Conservation (phyloP, 2,797 vertebrate species). For the Mus caroli region DNA sequence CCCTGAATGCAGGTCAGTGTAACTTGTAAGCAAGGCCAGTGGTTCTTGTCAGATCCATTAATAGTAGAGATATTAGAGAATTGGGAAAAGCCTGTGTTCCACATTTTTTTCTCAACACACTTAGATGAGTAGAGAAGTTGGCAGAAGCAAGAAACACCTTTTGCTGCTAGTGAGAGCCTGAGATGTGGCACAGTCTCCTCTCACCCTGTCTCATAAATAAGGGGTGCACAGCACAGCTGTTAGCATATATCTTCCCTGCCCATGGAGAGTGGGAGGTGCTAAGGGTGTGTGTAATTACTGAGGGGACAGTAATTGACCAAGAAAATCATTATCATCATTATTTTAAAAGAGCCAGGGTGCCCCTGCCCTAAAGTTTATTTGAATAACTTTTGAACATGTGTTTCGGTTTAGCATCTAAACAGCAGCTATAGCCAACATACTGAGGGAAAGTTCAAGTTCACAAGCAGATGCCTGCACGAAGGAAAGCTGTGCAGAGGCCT, state of each 20-base stretch:
- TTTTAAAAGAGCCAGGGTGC: conserved; percentile 75
- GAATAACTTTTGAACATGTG: conserved; percentile 72
- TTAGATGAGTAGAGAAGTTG: conserved; percentile 40
- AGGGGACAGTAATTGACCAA: conserved; percentile 45
- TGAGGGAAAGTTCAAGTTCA: conserved; percentile 66
- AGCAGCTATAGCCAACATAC: conserved; percentile 73
- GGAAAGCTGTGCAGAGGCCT: conserved; percentile 68
- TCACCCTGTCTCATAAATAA: neutral
- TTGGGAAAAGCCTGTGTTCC: neutral
- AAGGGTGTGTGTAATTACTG: neutral
- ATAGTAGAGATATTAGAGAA: conserved; percentile 8
- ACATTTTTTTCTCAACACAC: conserved; percentile 38
- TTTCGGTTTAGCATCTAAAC: conserved; percentile 85
- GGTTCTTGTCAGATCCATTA: conserved; percentile 5
- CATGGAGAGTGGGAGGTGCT: neutral
- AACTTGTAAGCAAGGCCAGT: conserved; percentile 30
- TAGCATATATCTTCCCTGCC: neutral
- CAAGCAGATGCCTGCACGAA: conserved; percentile 75
- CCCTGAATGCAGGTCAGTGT: neutral
- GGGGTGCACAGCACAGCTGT: neutral
- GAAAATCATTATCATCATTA: conserved; percentile 74
- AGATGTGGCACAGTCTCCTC: neutral
- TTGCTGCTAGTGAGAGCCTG: neutral
- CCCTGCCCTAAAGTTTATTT: conserved; percentile 80
- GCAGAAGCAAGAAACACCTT: neutral